These are phyloP conservation scores for Heliconius sara DNA, from an alignment of 2,888 invertebrate genomes.

Conservation along the genomic window DNA sequence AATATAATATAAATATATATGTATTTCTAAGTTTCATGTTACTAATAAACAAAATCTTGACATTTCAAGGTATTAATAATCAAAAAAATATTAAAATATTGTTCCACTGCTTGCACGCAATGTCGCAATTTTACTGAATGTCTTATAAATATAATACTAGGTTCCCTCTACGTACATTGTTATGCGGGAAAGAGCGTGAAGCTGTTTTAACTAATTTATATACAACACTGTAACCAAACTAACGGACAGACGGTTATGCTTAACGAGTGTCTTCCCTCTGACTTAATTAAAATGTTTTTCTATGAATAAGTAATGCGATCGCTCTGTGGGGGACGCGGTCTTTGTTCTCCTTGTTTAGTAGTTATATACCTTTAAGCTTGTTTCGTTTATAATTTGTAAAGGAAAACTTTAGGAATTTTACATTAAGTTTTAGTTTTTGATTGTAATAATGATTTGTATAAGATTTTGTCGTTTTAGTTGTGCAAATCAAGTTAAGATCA, in stretches of 20 bases:
- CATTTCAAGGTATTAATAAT: no score
- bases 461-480: no score
- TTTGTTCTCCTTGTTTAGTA: background rate
- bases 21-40: no score
- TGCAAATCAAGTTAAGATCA: no score
- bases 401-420: background rate
- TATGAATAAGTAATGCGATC: slow-evolving; percentile 31
- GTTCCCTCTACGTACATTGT: background rate
- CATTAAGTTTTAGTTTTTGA: background rate
- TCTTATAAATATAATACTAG: background rate
- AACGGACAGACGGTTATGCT: background rate
- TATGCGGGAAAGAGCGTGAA: background rate
- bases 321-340: slow-evolving; percentile 7
- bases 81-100: no score
- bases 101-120: no score
- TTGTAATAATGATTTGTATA: no score
- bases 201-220: background rate
- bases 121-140: background rate
- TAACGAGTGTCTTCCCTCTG: slow-evolving; percentile 12
- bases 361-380: background rate
- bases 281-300: slow-evolving; percentile 30
- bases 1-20: no score
- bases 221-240: background rate
- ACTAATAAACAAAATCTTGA: no score
- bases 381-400: background rate